A percentile compares a stretch with the other conserved stretches of the same genome.
These are phyloP conservation scores for Idaea straminata DNA, from an alignment of 2,888 invertebrate species.

Conservation along the genomic window DNA sequence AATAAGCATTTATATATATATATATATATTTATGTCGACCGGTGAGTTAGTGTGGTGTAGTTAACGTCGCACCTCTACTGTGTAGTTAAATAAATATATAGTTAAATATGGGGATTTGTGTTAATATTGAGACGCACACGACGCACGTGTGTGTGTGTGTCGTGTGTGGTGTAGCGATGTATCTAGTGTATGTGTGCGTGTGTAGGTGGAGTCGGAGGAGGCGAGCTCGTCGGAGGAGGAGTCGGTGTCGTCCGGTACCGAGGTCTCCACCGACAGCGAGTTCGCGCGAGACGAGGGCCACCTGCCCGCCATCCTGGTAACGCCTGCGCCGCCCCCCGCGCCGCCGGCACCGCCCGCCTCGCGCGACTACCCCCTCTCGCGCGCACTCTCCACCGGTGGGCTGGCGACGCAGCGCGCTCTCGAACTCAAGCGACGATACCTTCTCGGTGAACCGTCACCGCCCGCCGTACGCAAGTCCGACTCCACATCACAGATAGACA, in stretches of 20 bases:
- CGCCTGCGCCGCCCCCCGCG: slow-evolving; percentile 90
- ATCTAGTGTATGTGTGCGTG: slow-evolving; percentile 6
- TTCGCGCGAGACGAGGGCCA: slow-evolving; percentile 91
- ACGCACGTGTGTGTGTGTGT: slow-evolving; percentile 4
- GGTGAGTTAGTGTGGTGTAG: slow-evolving; percentile 64
- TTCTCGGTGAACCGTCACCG: slow-evolving; percentile 85
- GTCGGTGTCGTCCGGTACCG: slow-evolving; percentile 92
- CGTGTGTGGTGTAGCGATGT: slow-evolving; percentile 30
- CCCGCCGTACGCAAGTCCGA: slow-evolving; percentile 90
- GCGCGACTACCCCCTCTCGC: slow-evolving; percentile 88
- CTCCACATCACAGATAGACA: slow-evolving; percentile 90
- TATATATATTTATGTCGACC: slow-evolving; percentile 11
- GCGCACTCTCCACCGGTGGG: slow-evolving; percentile 92
- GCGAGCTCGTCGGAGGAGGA: slow-evolving; percentile 85
- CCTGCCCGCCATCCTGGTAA: slow-evolving; percentile 88
- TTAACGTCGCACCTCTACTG: slow-evolving; percentile 21
- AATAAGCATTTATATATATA: no score
- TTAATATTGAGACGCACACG: no score
- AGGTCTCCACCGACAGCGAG: slow-evolving; percentile 95
- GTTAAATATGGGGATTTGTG: no score
- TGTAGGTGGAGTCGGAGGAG: slow-evolving; percentile 72
- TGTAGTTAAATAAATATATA: slow-evolving; percentile 7
- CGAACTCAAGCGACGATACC: slow-evolving; percentile 91
- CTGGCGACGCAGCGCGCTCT: slow-evolving; percentile 92
- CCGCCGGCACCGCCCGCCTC: slow-evolving; percentile 78